A percentile compares a stretch with the other conserved stretches of the same genome.
phyloP scores from a whole-genome alignment of 1,140 invertebrate species.

The Pseudomyrmex gracilis region DNA sequence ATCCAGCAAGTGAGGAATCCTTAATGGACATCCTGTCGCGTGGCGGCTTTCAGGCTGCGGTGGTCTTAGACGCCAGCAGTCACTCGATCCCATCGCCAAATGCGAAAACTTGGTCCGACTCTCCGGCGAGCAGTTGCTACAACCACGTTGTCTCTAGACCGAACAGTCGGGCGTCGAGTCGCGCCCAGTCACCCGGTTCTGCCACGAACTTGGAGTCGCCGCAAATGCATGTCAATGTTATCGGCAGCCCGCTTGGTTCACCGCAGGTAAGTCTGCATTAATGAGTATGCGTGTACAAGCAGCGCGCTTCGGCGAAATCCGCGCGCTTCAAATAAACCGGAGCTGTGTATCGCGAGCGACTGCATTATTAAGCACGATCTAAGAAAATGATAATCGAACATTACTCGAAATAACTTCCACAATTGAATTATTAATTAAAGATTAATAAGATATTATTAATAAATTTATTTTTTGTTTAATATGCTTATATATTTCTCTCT shows the following conservation, averaged over 20 bases:
- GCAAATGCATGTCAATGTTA: conserved; percentile 51
- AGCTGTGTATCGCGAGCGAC: neutral
- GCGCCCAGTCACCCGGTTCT: conserved; percentile 69
- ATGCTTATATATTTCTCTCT: too few species aligned
- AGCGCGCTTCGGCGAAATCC: neutral
- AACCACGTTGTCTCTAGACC: conserved; percentile 66
- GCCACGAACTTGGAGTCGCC: conserved; percentile 49
- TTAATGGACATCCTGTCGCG: conserved; percentile 68
- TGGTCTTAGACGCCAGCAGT: conserved; percentile 57
- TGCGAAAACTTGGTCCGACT: conserved; percentile 70
- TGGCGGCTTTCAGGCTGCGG: conserved; percentile 69
- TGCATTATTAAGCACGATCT: neutral
- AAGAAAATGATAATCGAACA: neutral
- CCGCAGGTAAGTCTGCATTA: conserved; percentile 66
- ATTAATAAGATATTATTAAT: too few species aligned
- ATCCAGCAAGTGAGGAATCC: conserved; percentile 61
- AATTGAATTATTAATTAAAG: too few species aligned
- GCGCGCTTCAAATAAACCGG: neutral
- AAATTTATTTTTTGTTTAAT: too few species aligned
- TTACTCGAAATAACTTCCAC: too few species aligned
- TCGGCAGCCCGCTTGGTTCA: conserved; percentile 69
- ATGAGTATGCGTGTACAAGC: conserved; percentile 34
- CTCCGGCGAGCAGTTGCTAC: conserved; percentile 61
- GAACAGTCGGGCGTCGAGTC: conserved; percentile 71
- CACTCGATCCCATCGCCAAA: conserved; percentile 57